Conservation (phyloP, 35 echinoderm and acorn worm genomes). For the Apostichopus parvimensis region DNA sequence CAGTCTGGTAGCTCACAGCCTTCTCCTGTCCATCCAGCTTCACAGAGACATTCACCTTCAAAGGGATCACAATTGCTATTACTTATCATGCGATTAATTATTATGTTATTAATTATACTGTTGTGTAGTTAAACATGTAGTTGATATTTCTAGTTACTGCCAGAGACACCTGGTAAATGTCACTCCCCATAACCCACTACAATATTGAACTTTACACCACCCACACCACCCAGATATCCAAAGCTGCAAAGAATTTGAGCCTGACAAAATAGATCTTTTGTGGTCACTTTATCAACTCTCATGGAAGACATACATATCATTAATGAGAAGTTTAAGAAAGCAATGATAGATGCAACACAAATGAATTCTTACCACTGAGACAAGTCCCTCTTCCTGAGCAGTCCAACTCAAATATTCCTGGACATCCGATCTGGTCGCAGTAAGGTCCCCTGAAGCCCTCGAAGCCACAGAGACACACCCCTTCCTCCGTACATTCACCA, state of each 20-base stretch:
- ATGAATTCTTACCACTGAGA: conserved; percentile 52
- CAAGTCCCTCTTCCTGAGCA: conserved; percentile 84
- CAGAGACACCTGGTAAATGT: too few relatives aligned
- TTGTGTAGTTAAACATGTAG: too few relatives aligned
- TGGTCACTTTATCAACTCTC: too few relatives aligned
- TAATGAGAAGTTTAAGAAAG: background rate
- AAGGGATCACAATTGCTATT: background rate
- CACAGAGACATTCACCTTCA: conserved; percentile 74
- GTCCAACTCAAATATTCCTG: conserved; percentile 64
- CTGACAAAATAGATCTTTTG: too few relatives aligned
- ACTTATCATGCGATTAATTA: too few relatives aligned
- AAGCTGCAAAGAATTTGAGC: too few relatives aligned
- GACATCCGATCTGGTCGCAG: conserved; percentile 79
- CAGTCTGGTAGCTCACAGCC: conserved; percentile 81
- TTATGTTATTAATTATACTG: too few relatives aligned
- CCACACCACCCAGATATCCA: too few relatives aligned
- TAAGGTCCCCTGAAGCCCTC: conserved; percentile 69
- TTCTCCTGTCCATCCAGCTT: conserved; percentile 72
- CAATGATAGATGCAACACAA: background rate
- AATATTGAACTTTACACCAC: too few relatives aligned
- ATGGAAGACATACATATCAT: too few relatives aligned
- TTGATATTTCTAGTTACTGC: too few relatives aligned
- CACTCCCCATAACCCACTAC: too few relatives aligned
- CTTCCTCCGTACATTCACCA: conserved; percentile 70
- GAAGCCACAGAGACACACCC: conserved; percentile 76